Evolutionary conservation across 2,888 invertebrate genomes (phyloP), one percentile per base, ranked within the genome.

Genomic region (Bellardia pandia): DNA sequence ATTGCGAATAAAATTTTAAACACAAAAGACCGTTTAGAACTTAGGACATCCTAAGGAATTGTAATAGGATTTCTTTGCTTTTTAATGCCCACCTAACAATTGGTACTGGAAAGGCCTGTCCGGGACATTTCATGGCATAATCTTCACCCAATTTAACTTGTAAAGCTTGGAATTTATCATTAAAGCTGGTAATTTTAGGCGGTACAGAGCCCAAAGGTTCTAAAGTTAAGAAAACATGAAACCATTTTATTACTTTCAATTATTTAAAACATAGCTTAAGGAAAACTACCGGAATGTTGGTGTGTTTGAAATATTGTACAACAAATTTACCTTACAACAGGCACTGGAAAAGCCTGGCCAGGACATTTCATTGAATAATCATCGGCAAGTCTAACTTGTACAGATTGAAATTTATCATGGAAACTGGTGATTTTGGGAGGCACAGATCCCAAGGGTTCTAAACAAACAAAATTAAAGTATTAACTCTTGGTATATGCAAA

Each of bases 311-410:
- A n/a, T 51, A 14, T 11, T n/a, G 3, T 9, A 42, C 3, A 6
- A n/a, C 6, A 42, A 11, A 64, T 14, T 37, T 64, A 80, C 79
- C 79, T 71, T n/a, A 96, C 95, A 89, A 95, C 93, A 90, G 96
- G 96, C 90, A 96, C 95, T 69, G 96, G 96, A 93, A 95, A 96
- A 42, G 96, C 96, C 93, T 96, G 96, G 13, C 96, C 96, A 85
- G 96, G 96, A 93, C 96, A 97, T 90, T 96, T 94, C 91, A 97
- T 94, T 51, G 96, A 95, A 90, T 95, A 94, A 91, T 94, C 95
- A 89, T 93, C 92, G 76, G 93, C 93, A 90, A 94, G 90, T 89
- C 93, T 93, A 85, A 90, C 90, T 90, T 95, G 95, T 91, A 93
- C 78, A 42, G 92, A 90, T 90, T 93, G 93, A 86, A 91, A 92